phyloP scores from a whole-genome alignment of 2,888 invertebrate genomes.

The Erebia aethiops region DNA sequence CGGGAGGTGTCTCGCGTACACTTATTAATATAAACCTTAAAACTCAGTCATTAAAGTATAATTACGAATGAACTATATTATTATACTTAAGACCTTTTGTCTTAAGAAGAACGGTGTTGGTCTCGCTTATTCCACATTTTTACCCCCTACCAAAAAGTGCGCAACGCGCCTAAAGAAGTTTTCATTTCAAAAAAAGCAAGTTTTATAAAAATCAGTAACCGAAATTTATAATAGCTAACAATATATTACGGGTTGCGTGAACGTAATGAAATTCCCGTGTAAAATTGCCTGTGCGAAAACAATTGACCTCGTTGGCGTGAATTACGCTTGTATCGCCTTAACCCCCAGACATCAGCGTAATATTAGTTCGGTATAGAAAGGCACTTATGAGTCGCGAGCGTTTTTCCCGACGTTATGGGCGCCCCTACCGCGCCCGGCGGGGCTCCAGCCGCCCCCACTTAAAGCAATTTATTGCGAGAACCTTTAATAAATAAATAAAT shows the following conservation, averaged over 20 bases:
- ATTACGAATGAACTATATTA: too few species aligned
- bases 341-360: constrained; percentile 56
- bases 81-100: too few species aligned
- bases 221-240: neutral
- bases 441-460: constrained; percentile 79
- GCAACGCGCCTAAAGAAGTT: too few species aligned
- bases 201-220: too few species aligned
- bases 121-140: too few species aligned
- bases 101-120: too few species aligned
- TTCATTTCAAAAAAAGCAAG: too few species aligned
- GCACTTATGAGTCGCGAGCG: constrained; percentile 75
- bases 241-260: neutral
- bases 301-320: constrained; percentile 42
- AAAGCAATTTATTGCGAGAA: constrained; percentile 80
- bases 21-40: too few species aligned
- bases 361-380: constrained; percentile 71
- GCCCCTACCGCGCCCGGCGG: constrained; percentile 74
- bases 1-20: too few species aligned
- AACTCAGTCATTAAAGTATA: too few species aligned
- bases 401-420: constrained; percentile 78
- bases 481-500: constrained; percentile 83
- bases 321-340: constrained; percentile 45
- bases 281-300: constrained; percentile 38
- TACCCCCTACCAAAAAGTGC: too few species aligned
- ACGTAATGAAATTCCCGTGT: constrained; percentile 24